Evolutionary conservation across 2,113 vertebrate genomes (phyloP).

Genomic region (Fulica atra): DNA sequence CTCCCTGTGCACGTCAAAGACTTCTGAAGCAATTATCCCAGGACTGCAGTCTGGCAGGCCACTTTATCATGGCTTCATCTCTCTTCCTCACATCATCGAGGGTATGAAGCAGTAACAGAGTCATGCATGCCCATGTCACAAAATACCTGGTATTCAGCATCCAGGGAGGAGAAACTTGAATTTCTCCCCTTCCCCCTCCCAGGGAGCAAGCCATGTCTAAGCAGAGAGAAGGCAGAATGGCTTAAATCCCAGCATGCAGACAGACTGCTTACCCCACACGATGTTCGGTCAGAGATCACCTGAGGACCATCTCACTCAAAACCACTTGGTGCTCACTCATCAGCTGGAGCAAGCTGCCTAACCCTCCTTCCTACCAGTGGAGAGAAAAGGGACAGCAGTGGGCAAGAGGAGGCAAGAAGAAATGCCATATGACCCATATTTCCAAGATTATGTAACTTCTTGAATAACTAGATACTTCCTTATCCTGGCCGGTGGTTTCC

Average conservation of each 20-base stretch:
- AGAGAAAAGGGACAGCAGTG: accelerated
- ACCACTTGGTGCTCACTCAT: accelerated
- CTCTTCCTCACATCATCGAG: background rate
- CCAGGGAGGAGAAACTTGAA: background rate
- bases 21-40: background rate
- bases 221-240: background rate
- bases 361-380: background rate
- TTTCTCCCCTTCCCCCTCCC: background rate
- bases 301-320: accelerated
- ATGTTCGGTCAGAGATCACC: background rate
- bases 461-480: slow-evolving; percentile 34
- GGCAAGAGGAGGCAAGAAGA: background rate
- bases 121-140: background rate
- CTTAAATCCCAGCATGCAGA: background rate
- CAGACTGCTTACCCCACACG: background rate
- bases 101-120: background rate
- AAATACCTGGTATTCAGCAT: background rate
- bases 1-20: background rate
- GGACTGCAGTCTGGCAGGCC: background rate
- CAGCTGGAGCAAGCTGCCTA: background rate
- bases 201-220: background rate
- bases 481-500: background rate
- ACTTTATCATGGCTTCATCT: background rate
- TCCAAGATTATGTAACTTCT: background rate
- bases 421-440: background rate